Base-by-base conservation (phyloP, 2,797 vertebrate species). In the Numenius phaeopus region DNA sequence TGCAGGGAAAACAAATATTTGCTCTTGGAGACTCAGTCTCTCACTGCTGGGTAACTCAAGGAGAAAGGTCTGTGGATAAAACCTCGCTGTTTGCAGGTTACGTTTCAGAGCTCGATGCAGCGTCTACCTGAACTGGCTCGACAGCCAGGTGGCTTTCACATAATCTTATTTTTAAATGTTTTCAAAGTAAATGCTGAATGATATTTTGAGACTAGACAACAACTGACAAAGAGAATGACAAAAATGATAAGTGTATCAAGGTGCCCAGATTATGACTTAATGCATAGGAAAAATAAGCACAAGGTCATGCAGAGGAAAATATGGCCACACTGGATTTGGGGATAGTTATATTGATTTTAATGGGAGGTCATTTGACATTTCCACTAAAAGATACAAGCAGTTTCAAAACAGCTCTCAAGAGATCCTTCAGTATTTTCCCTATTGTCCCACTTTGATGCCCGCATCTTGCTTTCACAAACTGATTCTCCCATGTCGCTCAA, bases 1-100 rank as follows among this genome's bases (percentile, higher is more conserved):
- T 91, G 55, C 5, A 5, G 67, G 30, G 61, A 92, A 84, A 86
- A n/a, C 55, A 88, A 84, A 86, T 90, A 92, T 79, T 90, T 88
- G 30, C 42, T 75, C 49, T 81, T 47, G 79, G 44, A 81, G 37
- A 89, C 14, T 29, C 39, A 55, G 26, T 47, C 47, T 90, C 37
- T 77, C 13, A 14, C 29, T 85, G 70, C 70, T 79, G 77, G 46
- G 79, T 23, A 78, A 59, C 4, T 6, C 0, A 2, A 27, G 47
- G 14, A 77, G 46, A 87, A 83, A 37, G 23, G 11, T 65, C 47
- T 73, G 27, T 30, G 32, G 30, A 84, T 59, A 75, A 96, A 92
- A 47, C 7, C 4, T 78, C 54, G 50, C 34, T 77, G 42, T 47
- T 72, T 67, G 37, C 2, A 24, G 69, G 52, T 64, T 77, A 29